Conservation (phyloP, 2,113 vertebrate species). For the Tricholaema leucomelas region DNA sequence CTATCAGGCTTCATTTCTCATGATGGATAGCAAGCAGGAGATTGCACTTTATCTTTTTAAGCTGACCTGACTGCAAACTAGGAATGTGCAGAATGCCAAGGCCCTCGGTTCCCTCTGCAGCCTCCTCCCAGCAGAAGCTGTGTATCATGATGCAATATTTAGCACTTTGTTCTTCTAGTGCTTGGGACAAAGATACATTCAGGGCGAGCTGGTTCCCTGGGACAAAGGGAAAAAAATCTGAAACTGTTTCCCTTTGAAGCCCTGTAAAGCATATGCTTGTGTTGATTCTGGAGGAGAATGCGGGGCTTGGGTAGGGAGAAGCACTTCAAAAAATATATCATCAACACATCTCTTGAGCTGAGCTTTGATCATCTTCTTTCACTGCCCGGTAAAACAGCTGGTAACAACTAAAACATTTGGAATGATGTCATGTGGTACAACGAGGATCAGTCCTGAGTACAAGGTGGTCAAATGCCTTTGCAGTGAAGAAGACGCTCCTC, state of each 20-base stretch:
- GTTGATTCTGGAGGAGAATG: constrained; percentile 18
- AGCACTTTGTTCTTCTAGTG: not conserved
- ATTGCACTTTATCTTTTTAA: constrained; percentile 60
- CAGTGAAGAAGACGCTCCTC: constrained; percentile 26
- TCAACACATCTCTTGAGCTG: not conserved
- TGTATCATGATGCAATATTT: constrained; percentile 4
- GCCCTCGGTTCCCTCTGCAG: not conserved
- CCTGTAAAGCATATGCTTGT: accelerated
- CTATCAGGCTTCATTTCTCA: constrained; percentile 63
- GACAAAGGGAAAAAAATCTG: not conserved
- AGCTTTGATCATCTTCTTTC: constrained; percentile 50
- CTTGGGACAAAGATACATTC: not conserved
- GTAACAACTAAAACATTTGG: constrained; percentile 42
- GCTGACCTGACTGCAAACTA: constrained; percentile 40
- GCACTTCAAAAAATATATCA: not conserved
- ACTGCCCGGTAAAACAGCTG: constrained; percentile 5
- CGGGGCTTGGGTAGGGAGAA: not conserved
- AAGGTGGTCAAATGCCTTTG: constrained; percentile 28
- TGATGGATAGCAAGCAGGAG: constrained; percentile 1
- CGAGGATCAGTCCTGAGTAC: not conserved
- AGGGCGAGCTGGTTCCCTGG: not conserved
- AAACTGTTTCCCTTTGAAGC: not conserved
- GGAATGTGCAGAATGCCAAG: constrained; percentile 44
- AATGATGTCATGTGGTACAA: constrained; percentile 25
- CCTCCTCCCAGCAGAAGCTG: not conserved